Base-by-base conservation (phyloP, 2,888 invertebrate genomes). In the Scaptomyza flava region DNA sequence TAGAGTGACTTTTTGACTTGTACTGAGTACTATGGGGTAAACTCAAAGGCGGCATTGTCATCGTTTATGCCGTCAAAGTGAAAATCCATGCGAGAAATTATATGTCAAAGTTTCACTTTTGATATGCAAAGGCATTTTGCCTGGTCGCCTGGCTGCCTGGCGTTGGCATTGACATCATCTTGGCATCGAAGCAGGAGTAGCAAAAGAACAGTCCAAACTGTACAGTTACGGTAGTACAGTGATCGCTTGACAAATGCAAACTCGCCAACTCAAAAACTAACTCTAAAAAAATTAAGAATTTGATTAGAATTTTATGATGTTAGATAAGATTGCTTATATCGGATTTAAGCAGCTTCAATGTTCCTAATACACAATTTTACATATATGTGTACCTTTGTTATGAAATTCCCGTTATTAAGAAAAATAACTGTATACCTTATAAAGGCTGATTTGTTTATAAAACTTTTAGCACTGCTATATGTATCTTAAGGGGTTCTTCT, bases 61-160 rank as follows among this genome's bases (percentile, higher is more conserved):
- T 77, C 83, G 86, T 83, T 86, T 83, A 77, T 86, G 87, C 68
- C 81, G 73, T 87, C 83, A 87, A 83, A 83, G 85, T 84, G 81
- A 84, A 83, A 83, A 83, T 84, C 87, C 83, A 83, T 87, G 83
- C 87, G 87, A 84, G 81, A 87, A 83, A 83, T 87, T 83, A 83
- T 87, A 79, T 83, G 83, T 83, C 87, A 87, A 87, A 87, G 87
- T 86, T 83, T 84, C 81, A 83, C 87, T 78, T 81, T 83, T 84
- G 87, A 83, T 79, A 84, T 81, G 85, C 74, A 74, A 84, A 84
- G 77, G 71, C 79, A 79, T 70, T 17, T 68, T 63, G 67, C 59
- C 64, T 48, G 42, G 50, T 41, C 2, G 27, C 27, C 27, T 27
- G 27, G 27, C 27, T 27, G 57, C 43, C 63, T 61, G 46, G 52